phyloP scores from a whole-genome alignment of 2,113 vertebrate genomes.

The Taxidea taxus region DNA sequence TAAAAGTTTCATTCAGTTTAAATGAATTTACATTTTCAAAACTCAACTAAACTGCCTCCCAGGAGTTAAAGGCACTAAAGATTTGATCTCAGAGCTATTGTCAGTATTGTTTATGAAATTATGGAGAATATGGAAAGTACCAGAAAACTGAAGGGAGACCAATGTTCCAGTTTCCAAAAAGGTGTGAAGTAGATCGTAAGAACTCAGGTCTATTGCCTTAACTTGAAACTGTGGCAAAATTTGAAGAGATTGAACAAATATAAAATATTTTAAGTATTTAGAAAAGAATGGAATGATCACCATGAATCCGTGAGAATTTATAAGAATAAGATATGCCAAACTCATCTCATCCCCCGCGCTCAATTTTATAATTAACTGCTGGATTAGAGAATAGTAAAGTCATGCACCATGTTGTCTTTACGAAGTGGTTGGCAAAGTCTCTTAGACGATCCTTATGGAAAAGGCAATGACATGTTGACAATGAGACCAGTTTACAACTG shows the following conservation, averaged over 20 bases:
- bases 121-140: not conserved
- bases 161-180: not conserved
- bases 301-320: not conserved
- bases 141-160: not conserved
- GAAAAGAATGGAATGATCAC: not conserved
- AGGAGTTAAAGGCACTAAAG: not conserved
- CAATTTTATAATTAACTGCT: constrained; percentile 23
- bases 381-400: not conserved
- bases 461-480: not conserved
- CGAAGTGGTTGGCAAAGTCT: not conserved
- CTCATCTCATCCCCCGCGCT: not conserved
- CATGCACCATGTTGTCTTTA: constrained; percentile 35
- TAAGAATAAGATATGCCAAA: constrained; percentile 5
- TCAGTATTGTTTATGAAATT: not conserved
- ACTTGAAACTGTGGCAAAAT: not conserved
- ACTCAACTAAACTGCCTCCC: not conserved
- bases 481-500: not conserved
- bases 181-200: not conserved
- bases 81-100: not conserved
- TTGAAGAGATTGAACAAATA: not conserved
- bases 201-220: not conserved
- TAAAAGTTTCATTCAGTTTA: constrained; percentile 24
- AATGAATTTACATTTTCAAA: constrained; percentile 12
- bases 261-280: not conserved
- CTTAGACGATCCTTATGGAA: not conserved